phyloP scores from a whole-genome alignment of 1,140 invertebrate species.

The Hylyphantes graminicola region DNA sequence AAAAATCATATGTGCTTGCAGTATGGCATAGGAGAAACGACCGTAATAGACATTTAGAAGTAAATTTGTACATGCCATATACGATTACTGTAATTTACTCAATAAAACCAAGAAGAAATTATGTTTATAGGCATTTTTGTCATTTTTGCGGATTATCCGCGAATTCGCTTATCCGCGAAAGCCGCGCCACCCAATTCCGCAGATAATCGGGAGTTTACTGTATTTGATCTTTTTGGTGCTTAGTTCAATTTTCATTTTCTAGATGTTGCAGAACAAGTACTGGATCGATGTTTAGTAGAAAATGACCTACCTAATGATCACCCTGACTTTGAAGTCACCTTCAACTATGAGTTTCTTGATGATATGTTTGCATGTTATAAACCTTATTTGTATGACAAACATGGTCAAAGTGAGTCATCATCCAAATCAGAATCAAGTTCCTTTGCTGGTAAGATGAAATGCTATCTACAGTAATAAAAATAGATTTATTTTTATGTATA shows the following conservation, averaged over 20 bases:
- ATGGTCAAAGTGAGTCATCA: constrained; percentile 12
- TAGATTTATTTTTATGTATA: too few species aligned
- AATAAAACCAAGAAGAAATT: too few species aligned
- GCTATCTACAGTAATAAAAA: background rate
- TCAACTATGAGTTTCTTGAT: constrained; percentile 72
- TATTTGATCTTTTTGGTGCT: background rate
- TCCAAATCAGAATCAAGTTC: constrained; percentile 17
- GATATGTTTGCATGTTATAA: constrained; percentile 68
- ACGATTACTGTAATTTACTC: too few species aligned
- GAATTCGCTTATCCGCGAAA: too few species aligned
- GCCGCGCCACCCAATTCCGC: too few species aligned
- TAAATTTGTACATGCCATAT: too few species aligned
- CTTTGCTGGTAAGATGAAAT: constrained; percentile 22
- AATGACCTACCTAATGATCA: constrained; percentile 67
- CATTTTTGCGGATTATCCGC: too few species aligned
- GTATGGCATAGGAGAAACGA: too few species aligned
- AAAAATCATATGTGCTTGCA: too few species aligned
- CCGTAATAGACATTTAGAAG: too few species aligned
- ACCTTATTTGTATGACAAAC: constrained; percentile 24
- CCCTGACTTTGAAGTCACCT: constrained; percentile 67
- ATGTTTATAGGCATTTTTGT: too few species aligned
- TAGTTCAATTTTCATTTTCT: constrained; percentile 39
- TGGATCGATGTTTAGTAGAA: constrained; percentile 69
- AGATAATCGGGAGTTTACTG: too few species aligned
- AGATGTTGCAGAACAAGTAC: constrained; percentile 71